phyloP scores from a whole-genome alignment of 1,140 invertebrate species.

The Proctacanthus coquilletti region DNA sequence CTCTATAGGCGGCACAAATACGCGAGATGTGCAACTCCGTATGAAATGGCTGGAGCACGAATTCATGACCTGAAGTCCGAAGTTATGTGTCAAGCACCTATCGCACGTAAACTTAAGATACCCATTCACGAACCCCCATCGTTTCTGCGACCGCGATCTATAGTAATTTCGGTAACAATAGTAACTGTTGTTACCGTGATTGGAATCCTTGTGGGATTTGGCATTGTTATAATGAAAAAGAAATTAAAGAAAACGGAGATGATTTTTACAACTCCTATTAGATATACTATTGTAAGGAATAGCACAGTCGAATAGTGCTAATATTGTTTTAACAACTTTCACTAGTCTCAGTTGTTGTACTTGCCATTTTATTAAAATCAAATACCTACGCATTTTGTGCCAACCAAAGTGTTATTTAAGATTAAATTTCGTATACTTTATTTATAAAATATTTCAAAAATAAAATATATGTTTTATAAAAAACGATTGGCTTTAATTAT shows the following conservation, averaged over 20 bases:
- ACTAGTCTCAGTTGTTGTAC: no score
- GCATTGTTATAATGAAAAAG: constrained; percentile 11
- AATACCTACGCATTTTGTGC: no score
- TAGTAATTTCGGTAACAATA: constrained; percentile 22
- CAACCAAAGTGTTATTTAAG: no score
- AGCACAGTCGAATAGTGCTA: constrained; percentile 15
- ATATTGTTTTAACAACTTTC: no score
- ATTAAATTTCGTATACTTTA: no score
- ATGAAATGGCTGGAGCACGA: constrained; percentile 14
- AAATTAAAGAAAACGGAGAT: constrained; percentile 2
- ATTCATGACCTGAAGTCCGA: constrained; percentile 18
- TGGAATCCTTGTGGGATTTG: constrained; percentile 22
- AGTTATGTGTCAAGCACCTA: constrained; percentile 14
- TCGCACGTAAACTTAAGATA: constrained; percentile 1
- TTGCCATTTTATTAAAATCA: no score
- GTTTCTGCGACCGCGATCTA: constrained; percentile 21
- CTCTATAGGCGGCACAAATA: no score
- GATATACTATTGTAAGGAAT: constrained; percentile 25
- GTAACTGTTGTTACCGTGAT: constrained; percentile 21
- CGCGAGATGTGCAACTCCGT: constrained; percentile 22
- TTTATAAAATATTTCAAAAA: no score
- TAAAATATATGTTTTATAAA: no score
- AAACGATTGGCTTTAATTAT: no score
- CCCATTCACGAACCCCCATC: constrained; percentile 16
- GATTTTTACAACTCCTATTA: constrained; percentile 13